These are phyloP conservation scores for Mastomys coucha DNA, from an alignment of 2,113 vertebrate genomes.

Conservation along the genomic window DNA sequence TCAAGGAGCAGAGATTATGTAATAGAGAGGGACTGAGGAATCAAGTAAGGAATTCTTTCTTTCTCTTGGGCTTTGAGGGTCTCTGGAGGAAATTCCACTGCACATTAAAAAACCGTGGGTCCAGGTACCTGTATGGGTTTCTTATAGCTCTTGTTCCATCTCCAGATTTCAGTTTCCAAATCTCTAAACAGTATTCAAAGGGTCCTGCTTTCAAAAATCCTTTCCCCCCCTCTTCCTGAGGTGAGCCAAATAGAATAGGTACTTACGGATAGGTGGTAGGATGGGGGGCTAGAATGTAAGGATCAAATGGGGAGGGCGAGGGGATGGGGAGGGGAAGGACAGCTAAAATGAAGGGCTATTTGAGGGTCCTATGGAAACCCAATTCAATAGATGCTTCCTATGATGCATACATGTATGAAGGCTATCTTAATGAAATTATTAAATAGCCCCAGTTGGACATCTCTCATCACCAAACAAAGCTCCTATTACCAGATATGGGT, in stretches of 20 bases:
- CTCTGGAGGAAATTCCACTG: not conserved
- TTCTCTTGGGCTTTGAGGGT: not conserved
- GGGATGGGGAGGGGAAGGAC: too few species aligned
- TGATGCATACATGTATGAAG: not conserved
- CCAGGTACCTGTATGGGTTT: not conserved
- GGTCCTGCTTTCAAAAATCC: not conserved
- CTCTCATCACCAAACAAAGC: not conserved
- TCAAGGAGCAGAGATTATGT: not conserved
- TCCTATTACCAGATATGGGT: not conserved
- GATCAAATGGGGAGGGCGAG: too few species aligned
- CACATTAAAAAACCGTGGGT: not conserved
- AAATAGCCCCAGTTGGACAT: not conserved
- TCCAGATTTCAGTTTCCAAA: not conserved
- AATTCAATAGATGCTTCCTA: not conserved
- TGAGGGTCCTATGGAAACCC: not conserved
- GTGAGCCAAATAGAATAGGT: not conserved
- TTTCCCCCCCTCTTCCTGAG: not conserved
- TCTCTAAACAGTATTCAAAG: slow-evolving; percentile 1
- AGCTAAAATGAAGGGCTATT: not conserved
- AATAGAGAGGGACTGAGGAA: not conserved
- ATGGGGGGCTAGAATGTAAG: not conserved
- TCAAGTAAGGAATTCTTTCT: not conserved
- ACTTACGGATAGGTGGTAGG: not conserved
- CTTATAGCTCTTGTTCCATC: not conserved
- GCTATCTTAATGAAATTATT: not conserved